Conservation (phyloP, 2,888 invertebrate genomes). For the Phortica okadai region DNA sequence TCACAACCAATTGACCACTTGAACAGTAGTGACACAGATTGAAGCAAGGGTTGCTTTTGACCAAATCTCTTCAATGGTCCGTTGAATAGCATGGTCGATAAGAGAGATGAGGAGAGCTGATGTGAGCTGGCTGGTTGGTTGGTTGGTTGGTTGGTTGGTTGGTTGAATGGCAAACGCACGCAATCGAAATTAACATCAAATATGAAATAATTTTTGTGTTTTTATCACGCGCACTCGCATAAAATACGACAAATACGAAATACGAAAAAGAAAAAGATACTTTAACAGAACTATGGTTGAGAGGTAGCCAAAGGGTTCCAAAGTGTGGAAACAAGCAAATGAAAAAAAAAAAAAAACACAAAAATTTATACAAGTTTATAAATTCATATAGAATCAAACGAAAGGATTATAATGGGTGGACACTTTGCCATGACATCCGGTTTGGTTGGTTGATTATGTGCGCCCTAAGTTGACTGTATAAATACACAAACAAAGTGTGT, state of each 20-base stretch:
- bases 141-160: slow-evolving; percentile 17
- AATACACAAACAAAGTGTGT: background rate
- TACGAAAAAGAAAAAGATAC: slow-evolving; percentile 5
- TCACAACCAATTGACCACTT: slow-evolving; percentile 12
- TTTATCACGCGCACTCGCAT: slow-evolving; percentile 55
- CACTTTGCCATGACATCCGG: slow-evolving; percentile 40
- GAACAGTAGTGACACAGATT: slow-evolving; percentile 7
- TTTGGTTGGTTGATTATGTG: slow-evolving; percentile 38
- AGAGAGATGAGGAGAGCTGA: slow-evolving; percentile 19
- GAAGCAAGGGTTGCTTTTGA: background rate
- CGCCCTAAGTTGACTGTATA: background rate
- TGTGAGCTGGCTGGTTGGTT: slow-evolving; percentile 32
- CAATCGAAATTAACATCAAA: slow-evolving; percentile 76
- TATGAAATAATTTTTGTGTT: slow-evolving; percentile 69
- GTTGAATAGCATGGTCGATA: background rate
- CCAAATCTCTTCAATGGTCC: background rate
- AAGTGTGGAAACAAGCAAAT: background rate
- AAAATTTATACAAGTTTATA: background rate
- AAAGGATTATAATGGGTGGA: slow-evolving; percentile 47
- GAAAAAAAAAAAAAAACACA: background rate
- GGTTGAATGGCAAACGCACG: slow-evolving; percentile 62
- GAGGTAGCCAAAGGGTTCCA: background rate
- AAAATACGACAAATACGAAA: slow-evolving; percentile 10
- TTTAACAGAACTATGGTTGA: background rate
- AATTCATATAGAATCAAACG: slow-evolving; percentile 26